Percentiles rank a stretch among this genome's conserved stretches.
Conservation (phyloP, 2,113 vertebrate species). For the Bolborhynchus lineola region DNA sequence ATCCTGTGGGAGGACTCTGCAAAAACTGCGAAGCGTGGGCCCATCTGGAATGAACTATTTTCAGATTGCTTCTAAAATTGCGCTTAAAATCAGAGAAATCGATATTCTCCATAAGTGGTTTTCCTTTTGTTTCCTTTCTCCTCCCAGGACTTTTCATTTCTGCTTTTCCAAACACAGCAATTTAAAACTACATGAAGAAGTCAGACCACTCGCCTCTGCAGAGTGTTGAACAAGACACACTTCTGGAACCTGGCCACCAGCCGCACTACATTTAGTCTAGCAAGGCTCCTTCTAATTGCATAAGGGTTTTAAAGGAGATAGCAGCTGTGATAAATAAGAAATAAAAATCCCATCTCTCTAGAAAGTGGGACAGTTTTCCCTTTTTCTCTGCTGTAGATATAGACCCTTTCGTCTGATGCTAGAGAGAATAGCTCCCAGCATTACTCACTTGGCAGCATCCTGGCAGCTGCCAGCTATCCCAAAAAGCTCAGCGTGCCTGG, state of each 20-base stretch:
- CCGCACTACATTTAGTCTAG: neutral
- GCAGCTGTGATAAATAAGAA: neutral
- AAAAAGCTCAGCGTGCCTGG: neutral
- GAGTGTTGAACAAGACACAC: neutral
- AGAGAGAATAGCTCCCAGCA: neutral
- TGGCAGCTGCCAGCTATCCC: neutral
- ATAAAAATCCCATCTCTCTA: neutral
- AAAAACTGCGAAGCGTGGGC: fast-evolving
- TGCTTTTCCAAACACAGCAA: neutral
- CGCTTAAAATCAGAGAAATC: neutral
- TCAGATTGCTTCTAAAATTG: neutral
- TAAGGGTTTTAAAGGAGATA: neutral
- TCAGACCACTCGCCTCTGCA: fast-evolving
- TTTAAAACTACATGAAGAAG: neutral
- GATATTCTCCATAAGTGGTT: neutral
- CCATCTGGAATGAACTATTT: neutral
- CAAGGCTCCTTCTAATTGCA: neutral
- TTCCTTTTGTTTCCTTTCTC: neutral
- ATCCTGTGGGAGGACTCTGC: neutral
- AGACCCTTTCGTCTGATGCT: neutral
- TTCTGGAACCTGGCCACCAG: neutral
- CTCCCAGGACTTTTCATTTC: neutral
- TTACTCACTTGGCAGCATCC: neutral
- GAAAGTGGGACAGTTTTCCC: neutral
- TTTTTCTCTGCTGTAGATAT: fast-evolving